These are phyloP conservation scores for Perodicticus potto DNA, from an alignment of 2,797 vertebrate species.

Conservation along the genomic window DNA sequence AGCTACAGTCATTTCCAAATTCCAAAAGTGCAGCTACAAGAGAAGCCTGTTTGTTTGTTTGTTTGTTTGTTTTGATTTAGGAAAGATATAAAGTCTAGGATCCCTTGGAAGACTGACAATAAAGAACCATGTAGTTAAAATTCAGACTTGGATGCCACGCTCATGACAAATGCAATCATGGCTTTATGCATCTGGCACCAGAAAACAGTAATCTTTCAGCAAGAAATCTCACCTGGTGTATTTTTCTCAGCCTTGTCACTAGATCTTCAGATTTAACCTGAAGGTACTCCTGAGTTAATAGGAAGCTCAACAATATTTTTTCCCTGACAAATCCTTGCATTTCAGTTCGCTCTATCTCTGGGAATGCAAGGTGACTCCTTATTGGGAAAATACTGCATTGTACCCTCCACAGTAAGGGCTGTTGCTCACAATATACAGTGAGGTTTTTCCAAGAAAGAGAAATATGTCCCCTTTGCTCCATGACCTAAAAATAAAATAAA, in stretches of 20 bases:
- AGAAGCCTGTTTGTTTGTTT: not conserved
- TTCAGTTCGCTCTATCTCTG: not conserved
- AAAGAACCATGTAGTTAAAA: not conserved
- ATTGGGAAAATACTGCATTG: not conserved
- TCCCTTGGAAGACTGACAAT: not conserved
- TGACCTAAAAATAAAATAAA: slow-evolving; percentile 58
- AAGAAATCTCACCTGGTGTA: not conserved
- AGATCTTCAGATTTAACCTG: slow-evolving; percentile 25
- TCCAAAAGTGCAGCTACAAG: not conserved
- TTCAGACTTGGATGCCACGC: not conserved
- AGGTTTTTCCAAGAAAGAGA: slow-evolving; percentile 58
- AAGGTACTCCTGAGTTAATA: slow-evolving; percentile 9
- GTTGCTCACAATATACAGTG: not conserved
- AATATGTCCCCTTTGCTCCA: slow-evolving; percentile 38
- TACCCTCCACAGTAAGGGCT: not conserved
- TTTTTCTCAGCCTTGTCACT: slow-evolving; percentile 34
- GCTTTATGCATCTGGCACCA: not conserved
- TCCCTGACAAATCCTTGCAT: not conserved
- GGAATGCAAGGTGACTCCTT: not conserved
- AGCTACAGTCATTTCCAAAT: not conserved
- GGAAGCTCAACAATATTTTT: slow-evolving; percentile 33
- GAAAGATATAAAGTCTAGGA: not conserved
- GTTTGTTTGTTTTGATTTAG: not conserved
- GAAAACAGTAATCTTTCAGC: not conserved
- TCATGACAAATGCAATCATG: not conserved